Conservation (phyloP, 1,140 invertebrate genomes). For the Platorchestia sp. region DNA sequence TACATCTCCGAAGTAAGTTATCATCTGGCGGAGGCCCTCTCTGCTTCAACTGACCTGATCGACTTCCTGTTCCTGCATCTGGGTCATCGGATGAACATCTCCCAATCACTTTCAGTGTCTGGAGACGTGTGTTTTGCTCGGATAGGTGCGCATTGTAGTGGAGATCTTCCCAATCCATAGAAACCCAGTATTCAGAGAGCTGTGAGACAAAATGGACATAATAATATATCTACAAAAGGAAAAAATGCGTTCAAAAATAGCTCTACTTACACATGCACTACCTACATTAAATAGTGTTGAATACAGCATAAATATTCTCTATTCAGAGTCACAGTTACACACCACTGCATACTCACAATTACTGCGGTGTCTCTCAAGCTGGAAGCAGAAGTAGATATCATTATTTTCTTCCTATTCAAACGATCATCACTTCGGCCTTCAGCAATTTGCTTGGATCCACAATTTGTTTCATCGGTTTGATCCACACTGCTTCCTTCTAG, state of each 20-base stretch:
- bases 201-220: not conserved
- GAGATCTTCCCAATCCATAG: not conserved
- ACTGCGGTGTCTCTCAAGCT: not conserved
- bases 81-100: not conserved
- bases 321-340: not conserved
- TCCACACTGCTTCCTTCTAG: not conserved
- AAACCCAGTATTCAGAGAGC: not conserved
- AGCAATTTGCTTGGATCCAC: not conserved
- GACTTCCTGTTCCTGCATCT: not conserved
- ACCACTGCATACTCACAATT: not conserved
- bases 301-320: not conserved
- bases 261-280: not conserved
- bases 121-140: not conserved
- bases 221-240: not conserved
- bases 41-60: not conserved
- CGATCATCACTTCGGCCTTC: not conserved
- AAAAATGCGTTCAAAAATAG: not conserved
- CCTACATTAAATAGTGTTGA: not conserved
- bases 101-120: not conserved
- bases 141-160: not conserved
- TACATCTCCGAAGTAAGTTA: not conserved
- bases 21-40: not conserved
- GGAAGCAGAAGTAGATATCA: not conserved
- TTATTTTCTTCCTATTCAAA: not conserved
- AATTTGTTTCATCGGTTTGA: not conserved